These are phyloP conservation scores for Paratrypauchen microcephalus DNA, from an alignment of 2,797 vertebrate species.

Conservation along the genomic window DNA sequence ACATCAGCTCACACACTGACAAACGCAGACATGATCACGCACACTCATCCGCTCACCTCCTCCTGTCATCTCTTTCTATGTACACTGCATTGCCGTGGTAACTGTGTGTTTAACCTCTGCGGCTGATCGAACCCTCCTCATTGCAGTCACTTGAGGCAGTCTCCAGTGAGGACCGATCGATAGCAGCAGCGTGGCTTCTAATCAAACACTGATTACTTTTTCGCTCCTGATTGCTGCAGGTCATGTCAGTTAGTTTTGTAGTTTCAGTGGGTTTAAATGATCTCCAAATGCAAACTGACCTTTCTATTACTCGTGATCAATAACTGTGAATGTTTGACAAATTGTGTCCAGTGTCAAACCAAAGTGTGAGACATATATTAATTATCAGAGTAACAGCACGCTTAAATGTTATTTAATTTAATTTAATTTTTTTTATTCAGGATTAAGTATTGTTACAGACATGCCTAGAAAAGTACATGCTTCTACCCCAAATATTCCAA, in stretches of 20 bases:
- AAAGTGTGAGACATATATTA: constrained; percentile 9
- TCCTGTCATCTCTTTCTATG: constrained; percentile 37
- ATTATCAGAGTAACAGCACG: constrained; percentile 1
- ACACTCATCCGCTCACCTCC: constrained; percentile 44
- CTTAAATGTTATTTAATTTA: too few relatives aligned
- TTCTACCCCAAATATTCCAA: background rate
- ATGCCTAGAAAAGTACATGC: background rate
- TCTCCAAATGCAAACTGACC: constrained; percentile 40
- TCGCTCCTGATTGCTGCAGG: constrained; percentile 54
- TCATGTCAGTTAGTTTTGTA: constrained; percentile 50
- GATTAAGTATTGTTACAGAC: background rate
- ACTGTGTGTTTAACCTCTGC: constrained; percentile 59
- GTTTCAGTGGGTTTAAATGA: constrained; percentile 56
- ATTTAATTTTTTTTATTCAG: background rate
- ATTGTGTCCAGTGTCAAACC: constrained; percentile 8
- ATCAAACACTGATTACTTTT: constrained; percentile 73
- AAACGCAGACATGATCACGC: constrained; percentile 34
- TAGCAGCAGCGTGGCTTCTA: constrained; percentile 54
- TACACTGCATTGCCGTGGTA: constrained; percentile 35
- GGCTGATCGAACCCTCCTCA: constrained; percentile 58
- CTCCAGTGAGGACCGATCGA: constrained; percentile 55
- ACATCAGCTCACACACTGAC: constrained; percentile 28
- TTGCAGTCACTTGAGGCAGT: constrained; percentile 43
- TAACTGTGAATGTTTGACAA: constrained; percentile 27
- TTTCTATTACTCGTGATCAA: constrained; percentile 30